These are phyloP conservation scores for Brevipalpus yothersi DNA, from an alignment of 1,140 invertebrate species.

Conservation along the genomic window DNA sequence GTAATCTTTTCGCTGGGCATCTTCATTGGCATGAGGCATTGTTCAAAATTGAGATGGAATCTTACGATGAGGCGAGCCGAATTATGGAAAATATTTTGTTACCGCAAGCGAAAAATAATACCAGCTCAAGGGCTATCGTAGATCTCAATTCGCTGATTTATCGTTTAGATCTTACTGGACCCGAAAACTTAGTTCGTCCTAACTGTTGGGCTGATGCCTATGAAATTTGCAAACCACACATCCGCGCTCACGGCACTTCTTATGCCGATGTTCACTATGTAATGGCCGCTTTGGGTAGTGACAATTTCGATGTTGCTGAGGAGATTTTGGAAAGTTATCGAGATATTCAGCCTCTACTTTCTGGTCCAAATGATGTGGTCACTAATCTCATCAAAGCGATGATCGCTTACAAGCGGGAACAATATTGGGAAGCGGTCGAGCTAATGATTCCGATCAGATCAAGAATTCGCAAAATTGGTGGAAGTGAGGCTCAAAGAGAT, in stretches of 20 bases:
- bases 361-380: conserved; percentile 1
- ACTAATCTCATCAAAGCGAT: conserved; percentile 8
- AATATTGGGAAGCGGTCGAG: conserved; percentile 20
- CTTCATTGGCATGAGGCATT: conserved; percentile 31
- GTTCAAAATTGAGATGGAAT: conserved; percentile 25
- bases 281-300: conserved; percentile 21
- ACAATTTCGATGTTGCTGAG: conserved; percentile 12
- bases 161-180: conserved; percentile 21
- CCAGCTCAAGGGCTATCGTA: conserved; percentile 26
- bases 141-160: conserved; percentile 26
- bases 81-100: conserved; percentile 21
- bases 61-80: conserved; percentile 21
- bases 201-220: conserved; percentile 21
- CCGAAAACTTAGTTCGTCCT: conserved; percentile 11
- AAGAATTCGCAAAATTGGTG: conserved; percentile 23
- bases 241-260: conserved; percentile 26
- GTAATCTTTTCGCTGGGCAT: conserved; percentile 28
- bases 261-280: conserved; percentile 31
- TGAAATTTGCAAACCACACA: conserved; percentile 19
- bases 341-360: background rate
- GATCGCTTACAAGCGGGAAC: conserved; percentile 6
- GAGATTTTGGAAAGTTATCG: background rate
- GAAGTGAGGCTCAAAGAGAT: conserved; percentile 27
- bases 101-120: conserved; percentile 14
- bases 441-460: conserved; percentile 21